A percentile compares a stretch with the other conserved stretches of the same genome.
Conservation (phyloP, 1,140 invertebrate species). For the Trachymyrmex septentrionalis region DNA sequence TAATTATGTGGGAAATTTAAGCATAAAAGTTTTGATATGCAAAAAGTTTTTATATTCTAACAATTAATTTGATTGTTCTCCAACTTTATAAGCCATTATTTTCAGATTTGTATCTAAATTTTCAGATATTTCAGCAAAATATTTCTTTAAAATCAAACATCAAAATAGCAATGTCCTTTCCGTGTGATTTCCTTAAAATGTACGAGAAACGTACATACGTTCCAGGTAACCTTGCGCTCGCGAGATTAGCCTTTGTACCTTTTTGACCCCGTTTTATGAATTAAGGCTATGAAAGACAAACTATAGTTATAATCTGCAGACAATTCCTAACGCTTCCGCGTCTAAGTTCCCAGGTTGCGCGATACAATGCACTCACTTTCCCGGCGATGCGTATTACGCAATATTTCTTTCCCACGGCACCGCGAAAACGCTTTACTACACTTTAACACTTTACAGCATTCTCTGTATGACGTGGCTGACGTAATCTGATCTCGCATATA, state of each 20-base stretch:
- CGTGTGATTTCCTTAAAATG: background rate
- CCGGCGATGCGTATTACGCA: conserved; percentile 56
- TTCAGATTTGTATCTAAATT: too few species aligned
- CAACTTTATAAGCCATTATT: too few species aligned
- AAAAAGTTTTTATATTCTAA: too few species aligned
- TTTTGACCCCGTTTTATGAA: conserved; percentile 31
- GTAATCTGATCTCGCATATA: conserved; percentile 22
- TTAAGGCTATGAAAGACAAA: conserved; percentile 25
- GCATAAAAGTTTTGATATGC: too few species aligned
- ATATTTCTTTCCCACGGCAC: conserved; percentile 62
- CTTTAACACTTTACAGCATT: conserved; percentile 40
- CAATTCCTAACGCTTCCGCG: conserved; percentile 37
- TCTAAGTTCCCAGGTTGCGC: conserved; percentile 28
- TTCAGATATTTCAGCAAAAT: too few species aligned
- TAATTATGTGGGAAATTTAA: too few species aligned
- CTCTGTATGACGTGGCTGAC: conserved; percentile 4
- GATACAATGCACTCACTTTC: conserved; percentile 55
- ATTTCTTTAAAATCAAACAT: too few species aligned
- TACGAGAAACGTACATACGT: background rate
- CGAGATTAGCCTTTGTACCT: conserved; percentile 8
- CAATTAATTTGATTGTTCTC: too few species aligned
- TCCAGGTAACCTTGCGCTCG: background rate
- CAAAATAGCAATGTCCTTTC: background rate
- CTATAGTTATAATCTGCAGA: conserved; percentile 32
- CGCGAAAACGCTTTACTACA: conserved; percentile 54